These are phyloP conservation scores for Etheostoma nigrum DNA, from an alignment of 2,797 vertebrate genomes.

Conservation along the genomic window DNA sequence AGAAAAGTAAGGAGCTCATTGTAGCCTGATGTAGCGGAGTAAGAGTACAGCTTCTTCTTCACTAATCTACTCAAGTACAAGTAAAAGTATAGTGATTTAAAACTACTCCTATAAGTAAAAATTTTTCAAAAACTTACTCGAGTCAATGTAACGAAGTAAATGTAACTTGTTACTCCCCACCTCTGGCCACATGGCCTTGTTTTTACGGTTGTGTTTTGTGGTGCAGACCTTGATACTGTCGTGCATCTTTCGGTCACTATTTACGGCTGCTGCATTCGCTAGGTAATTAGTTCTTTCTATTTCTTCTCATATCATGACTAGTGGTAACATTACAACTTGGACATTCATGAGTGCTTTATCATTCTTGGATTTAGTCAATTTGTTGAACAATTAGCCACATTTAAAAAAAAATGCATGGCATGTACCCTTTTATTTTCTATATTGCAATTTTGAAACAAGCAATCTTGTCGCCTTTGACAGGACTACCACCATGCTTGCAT, in stretches of 20 bases:
- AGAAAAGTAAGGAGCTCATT: no score
- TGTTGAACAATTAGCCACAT: background rate
- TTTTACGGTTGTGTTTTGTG: background rate
- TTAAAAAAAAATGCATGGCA: background rate
- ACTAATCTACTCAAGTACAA: no score
- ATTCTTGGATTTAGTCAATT: constrained; percentile 6
- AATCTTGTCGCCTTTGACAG: background rate
- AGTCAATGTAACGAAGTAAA: no score
- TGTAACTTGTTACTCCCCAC: no score
- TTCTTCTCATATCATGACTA: background rate
- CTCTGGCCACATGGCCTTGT: no score
- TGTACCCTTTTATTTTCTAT: background rate
- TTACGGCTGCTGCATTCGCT: background rate
- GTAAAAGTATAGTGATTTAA: no score
- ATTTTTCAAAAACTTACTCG: no score
- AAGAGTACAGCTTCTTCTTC: no score
- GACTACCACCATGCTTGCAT: background rate
- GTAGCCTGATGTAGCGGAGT: no score
- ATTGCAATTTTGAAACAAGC: background rate
- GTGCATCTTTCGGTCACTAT: background rate
- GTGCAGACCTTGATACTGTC: background rate
- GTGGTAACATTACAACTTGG: background rate
- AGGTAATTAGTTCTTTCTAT: background rate
- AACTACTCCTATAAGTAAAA: no score
- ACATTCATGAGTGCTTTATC: background rate